These are phyloP conservation scores for Eupithecia vulgata DNA, from an alignment of 2,888 invertebrate species.

Conservation along the genomic window DNA sequence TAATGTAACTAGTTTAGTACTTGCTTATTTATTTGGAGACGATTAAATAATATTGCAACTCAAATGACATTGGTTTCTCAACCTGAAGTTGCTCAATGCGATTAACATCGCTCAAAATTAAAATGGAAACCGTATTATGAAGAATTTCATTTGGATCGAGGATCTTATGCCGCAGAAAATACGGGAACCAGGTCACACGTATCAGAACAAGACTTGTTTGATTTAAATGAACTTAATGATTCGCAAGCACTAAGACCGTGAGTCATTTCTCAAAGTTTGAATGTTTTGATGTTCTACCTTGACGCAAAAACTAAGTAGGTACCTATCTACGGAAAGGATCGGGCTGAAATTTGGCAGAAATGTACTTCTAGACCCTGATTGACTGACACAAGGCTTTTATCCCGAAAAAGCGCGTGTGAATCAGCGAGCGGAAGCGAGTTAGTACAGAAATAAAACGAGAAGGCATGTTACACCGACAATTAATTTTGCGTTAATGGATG, in stretches of 20 bases:
- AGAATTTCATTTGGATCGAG: background rate
- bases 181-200: background rate
- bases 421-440: background rate
- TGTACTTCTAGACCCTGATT: background rate
- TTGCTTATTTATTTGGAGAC: background rate
- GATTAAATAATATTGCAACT: background rate
- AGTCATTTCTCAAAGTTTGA: background rate
- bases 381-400: background rate
- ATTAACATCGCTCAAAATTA: background rate
- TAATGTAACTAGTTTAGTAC: too few relatives aligned
- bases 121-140: background rate
- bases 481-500: slow-evolving; percentile 23
- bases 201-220: slow-evolving; percentile 1
- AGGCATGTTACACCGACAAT: slow-evolving; percentile 7
- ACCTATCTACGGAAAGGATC: background rate
- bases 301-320: background rate
- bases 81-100: background rate
- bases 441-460: background rate
- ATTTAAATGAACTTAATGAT: background rate
- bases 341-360: background rate
- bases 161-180: background rate
- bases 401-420: background rate
- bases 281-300: background rate
- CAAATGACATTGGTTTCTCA: background rate
- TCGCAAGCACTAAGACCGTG: background rate